phyloP scores from a whole-genome alignment of 2,888 invertebrate genomes.

The Mesochorus sp. region DNA sequence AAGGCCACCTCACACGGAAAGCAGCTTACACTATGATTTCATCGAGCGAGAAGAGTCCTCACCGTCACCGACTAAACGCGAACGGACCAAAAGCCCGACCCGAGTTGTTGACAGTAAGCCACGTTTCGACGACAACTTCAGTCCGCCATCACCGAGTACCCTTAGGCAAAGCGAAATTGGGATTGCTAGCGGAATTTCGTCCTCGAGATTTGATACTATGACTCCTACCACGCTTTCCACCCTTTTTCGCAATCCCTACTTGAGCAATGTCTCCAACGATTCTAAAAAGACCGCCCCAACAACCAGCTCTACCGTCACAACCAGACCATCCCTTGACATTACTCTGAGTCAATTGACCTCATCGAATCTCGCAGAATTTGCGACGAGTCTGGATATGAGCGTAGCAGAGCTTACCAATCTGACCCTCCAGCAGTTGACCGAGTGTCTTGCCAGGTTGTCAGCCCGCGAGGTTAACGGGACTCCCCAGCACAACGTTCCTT shows the following conservation, averaged over 20 bases:
- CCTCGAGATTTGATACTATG: conserved; percentile 76
- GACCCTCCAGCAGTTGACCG: conserved; percentile 93
- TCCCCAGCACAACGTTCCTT: conserved; percentile 27
- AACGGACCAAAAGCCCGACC: conserved; percentile 64
- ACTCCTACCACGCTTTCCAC: conserved; percentile 75
- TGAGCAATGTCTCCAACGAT: conserved; percentile 69
- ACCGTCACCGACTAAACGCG: conserved; percentile 70
- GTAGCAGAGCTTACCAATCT: conserved; percentile 90
- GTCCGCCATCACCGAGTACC: conserved; percentile 68
- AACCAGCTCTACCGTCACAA: conserved; percentile 69
- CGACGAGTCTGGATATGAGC: conserved; percentile 89
- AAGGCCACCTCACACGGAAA: conserved; percentile 85
- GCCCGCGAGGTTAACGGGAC: conserved; percentile 71
- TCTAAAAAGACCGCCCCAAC: conserved; percentile 69
- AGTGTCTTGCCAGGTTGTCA: conserved; percentile 86
- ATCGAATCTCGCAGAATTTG: conserved; percentile 91
- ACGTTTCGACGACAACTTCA: conserved; percentile 78
- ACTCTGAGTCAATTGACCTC: conserved; percentile 92
- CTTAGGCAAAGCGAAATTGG: conserved; percentile 13
- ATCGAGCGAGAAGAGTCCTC: conserved; percentile 82
- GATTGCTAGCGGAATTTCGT: conserved; percentile 51
- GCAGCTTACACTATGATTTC: conserved; percentile 84
- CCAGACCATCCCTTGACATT: conserved; percentile 86
- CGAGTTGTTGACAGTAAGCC: conserved; percentile 63
- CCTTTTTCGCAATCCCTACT: conserved; percentile 72